Evolutionary conservation across 2,797 vertebrate species (phyloP).

Genomic region (Mormyrops boulengeri): DNA sequence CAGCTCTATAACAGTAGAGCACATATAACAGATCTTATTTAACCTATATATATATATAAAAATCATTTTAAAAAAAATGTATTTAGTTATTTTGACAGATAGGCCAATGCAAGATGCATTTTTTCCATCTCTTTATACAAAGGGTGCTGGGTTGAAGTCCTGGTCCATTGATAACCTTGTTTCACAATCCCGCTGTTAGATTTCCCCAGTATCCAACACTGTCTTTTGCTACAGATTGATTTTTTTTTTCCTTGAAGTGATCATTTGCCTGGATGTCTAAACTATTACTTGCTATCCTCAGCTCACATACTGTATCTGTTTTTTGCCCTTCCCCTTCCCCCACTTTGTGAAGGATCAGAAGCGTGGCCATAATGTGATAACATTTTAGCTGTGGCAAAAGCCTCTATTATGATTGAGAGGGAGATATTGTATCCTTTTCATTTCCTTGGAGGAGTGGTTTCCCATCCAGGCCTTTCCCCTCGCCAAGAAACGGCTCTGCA

Average conservation of each 20-base stretch:
- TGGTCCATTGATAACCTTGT: not conserved
- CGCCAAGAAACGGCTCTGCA: not conserved
- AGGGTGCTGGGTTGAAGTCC: not conserved
- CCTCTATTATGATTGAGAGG: not conserved
- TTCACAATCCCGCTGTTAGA: not conserved
- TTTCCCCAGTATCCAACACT: not conserved
- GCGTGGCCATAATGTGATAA: not conserved
- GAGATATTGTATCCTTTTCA: constrained; percentile 6
- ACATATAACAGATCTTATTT: not conserved
- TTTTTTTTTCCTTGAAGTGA: not conserved
- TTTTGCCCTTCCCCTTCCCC: not conserved
- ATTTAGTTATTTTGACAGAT: not conserved
- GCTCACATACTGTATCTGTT: not conserved
- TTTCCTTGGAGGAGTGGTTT: not conserved
- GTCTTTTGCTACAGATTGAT: not conserved
- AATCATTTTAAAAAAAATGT: too few species aligned
- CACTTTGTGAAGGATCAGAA: not conserved
- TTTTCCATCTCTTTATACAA: not conserved
- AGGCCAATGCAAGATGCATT: too few species aligned
- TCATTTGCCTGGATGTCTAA: not conserved
- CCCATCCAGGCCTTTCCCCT: not conserved
- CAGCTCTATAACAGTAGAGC: not conserved
- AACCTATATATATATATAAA: not conserved
- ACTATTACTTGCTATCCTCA: constrained; percentile 8
- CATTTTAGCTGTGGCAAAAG: not conserved